phyloP scores from a whole-genome alignment of 2,888 invertebrate species.

The Andrena flavipes region DNA sequence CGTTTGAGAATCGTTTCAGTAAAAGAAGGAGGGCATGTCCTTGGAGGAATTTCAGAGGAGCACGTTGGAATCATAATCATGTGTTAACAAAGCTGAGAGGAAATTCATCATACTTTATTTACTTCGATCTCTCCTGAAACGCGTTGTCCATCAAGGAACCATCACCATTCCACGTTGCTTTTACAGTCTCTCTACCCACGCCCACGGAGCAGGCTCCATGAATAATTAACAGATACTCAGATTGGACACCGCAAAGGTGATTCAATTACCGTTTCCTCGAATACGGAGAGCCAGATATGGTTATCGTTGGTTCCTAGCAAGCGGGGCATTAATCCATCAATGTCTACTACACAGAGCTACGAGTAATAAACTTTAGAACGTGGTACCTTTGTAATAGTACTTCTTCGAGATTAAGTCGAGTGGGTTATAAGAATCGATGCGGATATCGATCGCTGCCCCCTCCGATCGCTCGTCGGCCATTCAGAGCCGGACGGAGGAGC shows the following conservation, averaged over 20 bases:
- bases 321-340: not conserved
- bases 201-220: not conserved
- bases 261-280: conserved; percentile 17
- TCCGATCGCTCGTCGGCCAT: conserved; percentile 19
- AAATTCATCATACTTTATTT: no score
- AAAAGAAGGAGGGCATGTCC: no score
- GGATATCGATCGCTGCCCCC: conserved; percentile 7
- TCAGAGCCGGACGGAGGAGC: conserved; percentile 22
- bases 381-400: not conserved
- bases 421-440: conserved; percentile 4
- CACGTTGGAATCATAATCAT: no score
- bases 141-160: not conserved
- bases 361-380: not conserved
- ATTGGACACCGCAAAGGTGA: not conserved
- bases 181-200: conserved; percentile 8
- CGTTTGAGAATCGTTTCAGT: no score
- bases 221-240: conserved; percentile 22
- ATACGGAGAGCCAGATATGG: not conserved
- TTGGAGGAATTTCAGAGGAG: no score
- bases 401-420: not conserved
- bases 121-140: not conserved
- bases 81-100: no score
- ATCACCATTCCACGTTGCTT: not conserved
- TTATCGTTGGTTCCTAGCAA: not conserved
- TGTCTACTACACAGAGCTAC: not conserved